A percentile compares a stretch with the other conserved stretches of the same genome.
Conservation (phyloP, 2,113 vertebrate genomes). For the Zeus faber region DNA sequence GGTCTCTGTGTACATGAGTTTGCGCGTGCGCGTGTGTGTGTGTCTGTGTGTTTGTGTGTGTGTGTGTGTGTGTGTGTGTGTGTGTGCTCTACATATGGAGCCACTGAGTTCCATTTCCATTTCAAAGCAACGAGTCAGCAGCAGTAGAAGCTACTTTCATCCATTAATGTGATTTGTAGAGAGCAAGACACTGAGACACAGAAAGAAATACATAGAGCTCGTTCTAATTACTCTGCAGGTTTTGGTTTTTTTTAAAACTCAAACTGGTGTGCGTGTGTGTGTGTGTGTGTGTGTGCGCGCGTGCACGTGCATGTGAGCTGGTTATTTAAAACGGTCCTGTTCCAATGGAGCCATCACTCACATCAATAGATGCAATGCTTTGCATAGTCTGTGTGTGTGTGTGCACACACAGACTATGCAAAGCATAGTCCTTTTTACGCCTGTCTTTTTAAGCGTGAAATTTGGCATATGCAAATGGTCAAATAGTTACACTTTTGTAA, state of each 20-base stretch:
- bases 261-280: too few species aligned
- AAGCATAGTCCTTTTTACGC: conserved; percentile 13
- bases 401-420: conserved; percentile 1
- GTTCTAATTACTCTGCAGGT: conserved; percentile 55
- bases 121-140: conserved; percentile 72
- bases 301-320: conserved; percentile 28
- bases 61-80: background rate
- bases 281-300: background rate
- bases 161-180: conserved; percentile 72
- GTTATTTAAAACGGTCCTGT: too few species aligned
- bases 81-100: conserved; percentile 57
- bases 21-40: conserved; percentile 1
- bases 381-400: background rate
- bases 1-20: conserved; percentile 4
- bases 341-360: conserved; percentile 42
- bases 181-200: conserved; percentile 52
- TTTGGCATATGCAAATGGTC: too few species aligned
- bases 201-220: conserved; percentile 39
- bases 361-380: conserved; percentile 31
- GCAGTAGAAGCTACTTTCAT: conserved; percentile 72
- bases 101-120: conserved; percentile 72
- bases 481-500: conserved; percentile 12
- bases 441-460: too few species aligned
- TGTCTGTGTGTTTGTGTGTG: conserved; percentile 26
- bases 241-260: conserved; percentile 11